A percentile compares a stretch with the other conserved stretches of the same genome.
Evolutionary conservation across 2,888 invertebrate species (phyloP).

Genomic region (Apodemia zela): DNA sequence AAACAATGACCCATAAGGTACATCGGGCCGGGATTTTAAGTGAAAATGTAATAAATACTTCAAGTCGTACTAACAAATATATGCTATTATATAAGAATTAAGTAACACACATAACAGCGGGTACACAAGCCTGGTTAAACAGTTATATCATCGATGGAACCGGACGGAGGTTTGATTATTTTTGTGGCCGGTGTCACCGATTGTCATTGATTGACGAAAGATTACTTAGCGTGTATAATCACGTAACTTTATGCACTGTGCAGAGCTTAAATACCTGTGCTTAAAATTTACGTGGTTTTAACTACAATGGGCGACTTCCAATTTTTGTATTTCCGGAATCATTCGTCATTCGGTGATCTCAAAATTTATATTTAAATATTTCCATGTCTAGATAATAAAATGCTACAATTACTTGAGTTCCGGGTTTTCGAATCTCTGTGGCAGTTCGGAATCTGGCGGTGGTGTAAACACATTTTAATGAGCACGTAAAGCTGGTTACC

Average conservation of each 20-base stretch:
- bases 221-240: background rate
- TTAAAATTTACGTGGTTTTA: background rate
- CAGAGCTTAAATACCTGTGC: background rate
- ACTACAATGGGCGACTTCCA: too few species aligned
- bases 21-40: background rate
- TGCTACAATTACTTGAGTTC: too few species aligned
- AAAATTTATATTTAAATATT: too few species aligned
- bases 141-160: constrained; percentile 12
- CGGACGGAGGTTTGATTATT: constrained; percentile 11
- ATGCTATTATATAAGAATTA: constrained; percentile 21
- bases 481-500: too few species aligned
- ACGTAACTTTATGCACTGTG: background rate
- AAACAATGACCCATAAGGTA: background rate
- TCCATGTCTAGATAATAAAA: too few species aligned
- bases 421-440: too few species aligned
- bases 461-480: too few species aligned
- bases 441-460: too few species aligned
- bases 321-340: too few species aligned
- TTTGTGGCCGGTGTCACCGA: constrained; percentile 4
- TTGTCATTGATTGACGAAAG: constrained; percentile 8
- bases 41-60: constrained; percentile 2
- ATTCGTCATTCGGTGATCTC: too few species aligned
- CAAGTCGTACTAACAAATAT: constrained; percentile 6
- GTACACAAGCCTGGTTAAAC: background rate
- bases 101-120: constrained; percentile 19